Conservation (phyloP, 1,140 invertebrate genomes). For the Bicyclus anynana region DNA sequence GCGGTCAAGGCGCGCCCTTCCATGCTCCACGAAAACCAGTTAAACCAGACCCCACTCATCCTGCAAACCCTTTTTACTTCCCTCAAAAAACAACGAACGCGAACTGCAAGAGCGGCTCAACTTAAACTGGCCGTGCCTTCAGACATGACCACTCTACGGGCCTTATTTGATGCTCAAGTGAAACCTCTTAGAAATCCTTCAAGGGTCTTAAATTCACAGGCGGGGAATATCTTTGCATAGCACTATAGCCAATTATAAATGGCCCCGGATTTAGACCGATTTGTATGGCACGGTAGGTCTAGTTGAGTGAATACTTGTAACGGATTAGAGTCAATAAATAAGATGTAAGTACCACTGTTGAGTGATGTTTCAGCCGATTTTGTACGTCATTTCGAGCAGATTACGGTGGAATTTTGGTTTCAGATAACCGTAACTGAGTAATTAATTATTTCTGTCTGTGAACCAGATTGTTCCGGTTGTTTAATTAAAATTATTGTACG, state of each 20-base stretch:
- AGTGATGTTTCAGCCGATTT: constrained; percentile 6
- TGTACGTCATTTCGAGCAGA: neutral
- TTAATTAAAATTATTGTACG: constrained; percentile 4
- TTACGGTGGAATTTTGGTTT: constrained; percentile 24
- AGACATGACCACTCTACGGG: constrained; percentile 34
- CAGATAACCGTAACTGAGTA: too few relatives aligned
- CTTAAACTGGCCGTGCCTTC: constrained; percentile 21
- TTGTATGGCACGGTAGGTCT: constrained; percentile 4
- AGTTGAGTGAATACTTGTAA: constrained; percentile 18
- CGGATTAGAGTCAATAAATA: constrained; percentile 26
- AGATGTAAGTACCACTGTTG: constrained; percentile 8
- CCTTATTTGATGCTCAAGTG: constrained; percentile 42
- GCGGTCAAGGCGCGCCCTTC: constrained; percentile 36
- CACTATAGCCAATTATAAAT: constrained; percentile 28
- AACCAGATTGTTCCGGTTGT: neutral
- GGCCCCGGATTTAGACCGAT: constrained; percentile 10
- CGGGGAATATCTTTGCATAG: constrained; percentile 31
- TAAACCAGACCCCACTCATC: constrained; percentile 25
- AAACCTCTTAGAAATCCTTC: constrained; percentile 32
- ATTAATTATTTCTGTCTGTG: constrained; percentile 13
- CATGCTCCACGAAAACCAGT: constrained; percentile 19
- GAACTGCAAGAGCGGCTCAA: constrained; percentile 21
- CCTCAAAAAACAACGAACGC: constrained; percentile 31
- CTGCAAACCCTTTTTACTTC: constrained; percentile 27
- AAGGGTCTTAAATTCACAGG: constrained; percentile 36